A percentile compares a stretch with the other conserved stretches of the same genome.
These are phyloP conservation scores for Dipodomys spectabilis DNA, from an alignment of 2,113 vertebrate genomes.

Conservation along the genomic window DNA sequence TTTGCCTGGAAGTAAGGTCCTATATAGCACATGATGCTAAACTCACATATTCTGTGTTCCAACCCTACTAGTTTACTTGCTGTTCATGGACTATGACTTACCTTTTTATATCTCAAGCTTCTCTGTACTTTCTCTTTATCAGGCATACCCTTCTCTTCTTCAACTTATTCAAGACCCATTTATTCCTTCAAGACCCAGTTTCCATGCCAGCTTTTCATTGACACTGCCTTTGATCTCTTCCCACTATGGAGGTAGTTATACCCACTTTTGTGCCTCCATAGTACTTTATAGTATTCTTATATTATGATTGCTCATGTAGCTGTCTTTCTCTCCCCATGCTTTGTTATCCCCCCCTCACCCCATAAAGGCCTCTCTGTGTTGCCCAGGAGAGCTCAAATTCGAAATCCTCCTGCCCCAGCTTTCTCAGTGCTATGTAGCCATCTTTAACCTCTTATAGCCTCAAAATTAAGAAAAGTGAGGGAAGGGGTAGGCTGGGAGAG, in stretches of 20 bases:
- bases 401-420: background rate
- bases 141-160: background rate
- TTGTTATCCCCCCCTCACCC: background rate
- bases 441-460: background rate
- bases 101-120: background rate
- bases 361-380: background rate
- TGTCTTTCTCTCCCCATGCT: background rate
- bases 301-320: background rate
- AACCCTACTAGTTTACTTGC: background rate
- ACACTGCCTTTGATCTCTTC: background rate
- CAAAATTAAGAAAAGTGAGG: too few species aligned
- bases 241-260: background rate
- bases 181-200: background rate
- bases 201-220: constrained; percentile 1
- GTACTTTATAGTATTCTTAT: background rate
- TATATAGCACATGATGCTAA: background rate
- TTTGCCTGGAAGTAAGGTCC: background rate
- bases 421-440: background rate
- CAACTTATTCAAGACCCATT: background rate
- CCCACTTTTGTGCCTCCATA: background rate
- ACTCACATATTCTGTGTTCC: background rate
- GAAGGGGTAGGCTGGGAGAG: too few species aligned
- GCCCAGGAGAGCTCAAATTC: background rate
- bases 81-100: background rate
- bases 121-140: background rate